Evolutionary conservation across 2,888 invertebrate genomes (phyloP).

Genomic region (Cordilura impudica): DNA sequence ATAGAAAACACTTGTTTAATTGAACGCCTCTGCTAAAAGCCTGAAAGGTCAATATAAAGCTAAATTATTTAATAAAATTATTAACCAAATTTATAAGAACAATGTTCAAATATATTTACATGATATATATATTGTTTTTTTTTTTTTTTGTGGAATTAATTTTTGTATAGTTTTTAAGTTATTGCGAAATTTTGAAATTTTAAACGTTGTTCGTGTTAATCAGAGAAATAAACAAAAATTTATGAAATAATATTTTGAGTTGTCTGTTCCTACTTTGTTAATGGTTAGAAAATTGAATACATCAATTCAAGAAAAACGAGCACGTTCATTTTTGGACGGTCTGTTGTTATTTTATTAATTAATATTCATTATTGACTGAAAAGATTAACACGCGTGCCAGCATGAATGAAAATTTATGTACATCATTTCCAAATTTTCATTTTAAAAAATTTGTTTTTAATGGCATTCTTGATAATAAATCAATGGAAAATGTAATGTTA

Average conservation of each 20-base stretch:
- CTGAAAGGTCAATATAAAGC: conserved; percentile 16
- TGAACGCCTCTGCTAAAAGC: not conserved
- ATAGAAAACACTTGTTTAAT: conserved; percentile 1
- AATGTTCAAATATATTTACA: not conserved
- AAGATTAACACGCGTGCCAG: conserved; percentile 57
- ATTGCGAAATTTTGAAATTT: conserved; percentile 23
- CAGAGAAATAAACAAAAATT: conserved; percentile 13
- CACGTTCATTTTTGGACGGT: conserved; percentile 8
- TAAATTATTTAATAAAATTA: conserved; percentile 33
- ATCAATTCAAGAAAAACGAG: conserved; percentile 5
- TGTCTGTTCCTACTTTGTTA: conserved; percentile 14
- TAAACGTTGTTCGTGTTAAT: conserved; percentile 14
- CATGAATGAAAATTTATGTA: conserved; percentile 17
- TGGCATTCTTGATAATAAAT: no score
- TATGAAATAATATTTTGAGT: not conserved
- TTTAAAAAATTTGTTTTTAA: not conserved
- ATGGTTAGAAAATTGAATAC: not conserved
- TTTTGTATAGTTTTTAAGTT: not conserved
- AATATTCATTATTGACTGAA: conserved; percentile 43
- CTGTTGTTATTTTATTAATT: conserved; percentile 21
- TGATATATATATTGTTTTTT: not conserved
- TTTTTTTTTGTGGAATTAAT: not conserved
- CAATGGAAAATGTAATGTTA: no score
- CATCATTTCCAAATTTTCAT: not conserved
- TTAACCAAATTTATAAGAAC: not conserved